Percentiles rank a stretch among this genome's conserved stretches.
phyloP scores from a whole-genome alignment of 2,797 vertebrate genomes.

The Muraenolepis orangiensis region DNA sequence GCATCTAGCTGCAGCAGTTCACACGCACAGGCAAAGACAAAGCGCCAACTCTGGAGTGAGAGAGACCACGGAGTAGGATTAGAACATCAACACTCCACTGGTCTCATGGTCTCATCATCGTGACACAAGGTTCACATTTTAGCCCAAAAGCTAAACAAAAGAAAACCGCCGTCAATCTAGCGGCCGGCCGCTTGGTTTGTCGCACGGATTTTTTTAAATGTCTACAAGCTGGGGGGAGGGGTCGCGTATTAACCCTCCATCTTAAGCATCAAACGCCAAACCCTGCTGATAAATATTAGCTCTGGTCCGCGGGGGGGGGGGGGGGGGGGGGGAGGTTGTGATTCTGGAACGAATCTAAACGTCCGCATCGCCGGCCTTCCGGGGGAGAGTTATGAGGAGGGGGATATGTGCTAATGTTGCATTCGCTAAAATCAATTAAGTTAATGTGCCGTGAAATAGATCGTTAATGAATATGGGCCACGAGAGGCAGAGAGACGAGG shows the following conservation, averaged over 20 bases:
- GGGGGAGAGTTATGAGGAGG: constrained; percentile 62
- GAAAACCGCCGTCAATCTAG: too few species aligned
- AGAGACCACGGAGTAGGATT: neutral
- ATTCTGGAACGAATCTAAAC: constrained; percentile 32
- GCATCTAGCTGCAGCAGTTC: too few species aligned
- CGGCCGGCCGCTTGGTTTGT: too few species aligned
- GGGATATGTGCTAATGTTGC: constrained; percentile 65
- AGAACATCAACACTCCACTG: neutral
- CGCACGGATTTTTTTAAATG: too few species aligned
- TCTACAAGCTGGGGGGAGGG: neutral
- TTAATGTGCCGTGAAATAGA: constrained; percentile 74
- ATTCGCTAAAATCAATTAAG: constrained; percentile 70
- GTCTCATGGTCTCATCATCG: neutral
- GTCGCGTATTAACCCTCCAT: neutral
- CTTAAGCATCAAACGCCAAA: neutral
- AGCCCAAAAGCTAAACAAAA: neutral
- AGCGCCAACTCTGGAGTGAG: neutral
- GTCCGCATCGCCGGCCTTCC: constrained; percentile 48
- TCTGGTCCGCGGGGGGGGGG: too few species aligned
- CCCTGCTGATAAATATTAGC: neutral
- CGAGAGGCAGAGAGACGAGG: constrained; percentile 59
- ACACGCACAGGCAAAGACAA: too few species aligned
- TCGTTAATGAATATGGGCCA: constrained; percentile 70
- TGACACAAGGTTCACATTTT: neutral
- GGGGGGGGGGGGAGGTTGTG: too few species aligned